Evolutionary conservation across 2,113 vertebrate species (phyloP), one percentile per base, ranked within the genome.

Genomic region (Psophia crepitans): DNA sequence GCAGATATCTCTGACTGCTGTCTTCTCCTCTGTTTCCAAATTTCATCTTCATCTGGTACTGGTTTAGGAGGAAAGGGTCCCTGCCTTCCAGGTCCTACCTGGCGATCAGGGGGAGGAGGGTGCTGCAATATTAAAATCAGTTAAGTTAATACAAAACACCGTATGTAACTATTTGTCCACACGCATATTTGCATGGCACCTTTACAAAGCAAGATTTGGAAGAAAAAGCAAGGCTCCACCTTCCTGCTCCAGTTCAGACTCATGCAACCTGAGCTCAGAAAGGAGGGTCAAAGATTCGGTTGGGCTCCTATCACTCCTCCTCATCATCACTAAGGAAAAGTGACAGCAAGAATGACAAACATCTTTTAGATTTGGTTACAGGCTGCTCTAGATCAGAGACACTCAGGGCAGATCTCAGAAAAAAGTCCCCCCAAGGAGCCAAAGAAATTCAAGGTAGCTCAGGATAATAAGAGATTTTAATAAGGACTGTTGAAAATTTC

Each of bases 11-110:
- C 99, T 5, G 98, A 98, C 83, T 99, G 99, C 60, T 99, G 99
- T 78, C 99, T 98, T 66, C 99, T 98, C 84, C 99, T 99, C 68
- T 99, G 99, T 64, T 99, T 98, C 99, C 99, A 99, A 3, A 99
- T 99, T 74, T 99, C 99, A 95, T 99, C 99, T 84, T 99, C 99
- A 63, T 99, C 99, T 35, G 98, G 97, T 9, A 97, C 98, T 60
- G 98, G 97, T 53, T 98, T 98, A 32, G 98, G 73, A 18, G 98
- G 98, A 66, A 98, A 97, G 48, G 98, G 94, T 56, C 97, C 97
- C 49, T 97, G 96, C 87, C 98, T 98, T 88, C 98, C 97, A 87
- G 98, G 94, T 33, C 90, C 97, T 69, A 96, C 33, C 54, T 98
- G 97, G 58, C 98, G 97, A 93, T 98, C 98, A 60, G 98, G 98